These are phyloP conservation scores for Adelges cooleyi DNA, from an alignment of 1,140 invertebrate species.

Conservation along the genomic window DNA sequence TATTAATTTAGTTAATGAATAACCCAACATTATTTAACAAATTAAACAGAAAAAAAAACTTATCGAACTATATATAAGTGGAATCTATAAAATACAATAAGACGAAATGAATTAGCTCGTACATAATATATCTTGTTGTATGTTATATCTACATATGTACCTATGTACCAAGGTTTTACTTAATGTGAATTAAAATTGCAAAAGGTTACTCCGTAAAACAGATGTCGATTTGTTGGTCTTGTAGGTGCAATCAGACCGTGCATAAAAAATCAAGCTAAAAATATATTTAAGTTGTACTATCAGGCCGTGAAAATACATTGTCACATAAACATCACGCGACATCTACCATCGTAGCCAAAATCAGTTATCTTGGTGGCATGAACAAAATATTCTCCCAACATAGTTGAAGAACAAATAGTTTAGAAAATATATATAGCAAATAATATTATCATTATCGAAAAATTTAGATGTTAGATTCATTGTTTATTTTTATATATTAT, in stretches of 20 bases:
- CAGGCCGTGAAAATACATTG: constrained; percentile 28
- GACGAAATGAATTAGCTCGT: too few species aligned
- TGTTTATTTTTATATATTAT: not conserved
- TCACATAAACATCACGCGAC: constrained; percentile 18
- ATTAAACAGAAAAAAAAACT: too few species aligned
- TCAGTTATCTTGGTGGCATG: constrained; percentile 28
- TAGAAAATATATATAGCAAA: constrained; percentile 17
- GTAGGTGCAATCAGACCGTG: not conserved
- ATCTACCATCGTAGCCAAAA: constrained; percentile 28
- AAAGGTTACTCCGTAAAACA: not conserved
- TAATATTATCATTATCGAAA: not conserved
- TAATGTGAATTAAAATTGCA: too few species aligned
- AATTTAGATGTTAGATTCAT: constrained; percentile 19
- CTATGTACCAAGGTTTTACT: too few species aligned
- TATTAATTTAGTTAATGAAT: too few species aligned
- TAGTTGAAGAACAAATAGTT: constrained; percentile 15
- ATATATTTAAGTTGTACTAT: constrained; percentile 4
- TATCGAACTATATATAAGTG: too few species aligned
- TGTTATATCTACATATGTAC: too few species aligned
- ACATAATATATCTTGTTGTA: too few species aligned
- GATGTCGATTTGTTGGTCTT: not conserved
- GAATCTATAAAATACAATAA: too few species aligned
- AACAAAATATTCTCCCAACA: constrained; percentile 20
- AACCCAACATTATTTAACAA: too few species aligned
- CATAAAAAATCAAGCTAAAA: constrained; percentile 12